Evolutionary conservation across 2,888 invertebrate genomes (phyloP).

Genomic region (Chromoteleia sp.): DNA sequence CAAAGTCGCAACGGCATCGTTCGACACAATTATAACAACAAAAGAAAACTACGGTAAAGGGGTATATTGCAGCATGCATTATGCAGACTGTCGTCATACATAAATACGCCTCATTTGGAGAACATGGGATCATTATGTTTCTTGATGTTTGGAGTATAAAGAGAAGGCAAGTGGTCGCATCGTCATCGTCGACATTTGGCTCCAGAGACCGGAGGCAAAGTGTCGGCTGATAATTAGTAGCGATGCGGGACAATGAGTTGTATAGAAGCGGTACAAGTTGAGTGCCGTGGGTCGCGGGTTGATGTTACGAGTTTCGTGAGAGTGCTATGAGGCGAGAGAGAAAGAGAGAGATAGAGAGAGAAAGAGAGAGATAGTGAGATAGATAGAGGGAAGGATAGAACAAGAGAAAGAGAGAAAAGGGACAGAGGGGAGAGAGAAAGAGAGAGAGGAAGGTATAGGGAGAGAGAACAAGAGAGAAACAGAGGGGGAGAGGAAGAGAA

Average conservation of each 20-base stretch:
- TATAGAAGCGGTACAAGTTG: conserved; percentile 66
- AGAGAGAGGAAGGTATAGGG: conserved; percentile 65
- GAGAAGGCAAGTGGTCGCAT: conserved; percentile 64
- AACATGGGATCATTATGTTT: conserved; percentile 62
- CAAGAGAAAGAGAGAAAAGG: conserved; percentile 4
- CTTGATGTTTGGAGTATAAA: conserved; percentile 66
- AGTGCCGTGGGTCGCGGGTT: conserved; percentile 66
- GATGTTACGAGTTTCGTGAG: conserved; percentile 70
- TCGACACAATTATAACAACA: conserved; percentile 3
- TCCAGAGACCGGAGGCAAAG: conserved; percentile 67
- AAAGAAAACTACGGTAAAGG: conserved; percentile 40
- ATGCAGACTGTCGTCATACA: conserved; percentile 52
- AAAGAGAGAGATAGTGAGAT: neutral
- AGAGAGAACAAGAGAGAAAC: too few relatives aligned
- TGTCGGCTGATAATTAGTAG: conserved; percentile 78
- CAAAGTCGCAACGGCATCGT: neutral
- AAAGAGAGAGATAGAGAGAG: conserved; percentile 1
- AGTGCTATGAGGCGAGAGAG: conserved; percentile 64
- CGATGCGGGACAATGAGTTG: conserved; percentile 73
- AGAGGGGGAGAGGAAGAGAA: conserved; percentile 18
- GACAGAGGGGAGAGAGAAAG: neutral
- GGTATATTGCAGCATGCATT: conserved; percentile 41
- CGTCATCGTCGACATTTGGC: conserved; percentile 69
- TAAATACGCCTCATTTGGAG: conserved; percentile 62
- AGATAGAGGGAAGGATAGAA: neutral